phyloP scores from a whole-genome alignment of 2,113 vertebrate species.

The Apteryx owenii region DNA sequence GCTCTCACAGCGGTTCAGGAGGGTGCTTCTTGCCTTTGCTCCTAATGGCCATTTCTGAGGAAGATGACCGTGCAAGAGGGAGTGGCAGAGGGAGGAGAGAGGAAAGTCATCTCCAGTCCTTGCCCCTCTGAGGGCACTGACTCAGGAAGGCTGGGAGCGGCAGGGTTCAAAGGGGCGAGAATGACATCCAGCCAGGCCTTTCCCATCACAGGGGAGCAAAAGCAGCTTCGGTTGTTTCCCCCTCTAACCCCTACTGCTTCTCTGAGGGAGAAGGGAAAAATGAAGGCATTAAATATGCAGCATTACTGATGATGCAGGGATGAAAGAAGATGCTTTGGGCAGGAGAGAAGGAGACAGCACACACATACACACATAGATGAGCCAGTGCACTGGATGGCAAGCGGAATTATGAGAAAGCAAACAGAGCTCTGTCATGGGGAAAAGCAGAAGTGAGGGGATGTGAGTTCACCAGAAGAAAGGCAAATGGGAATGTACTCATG shows the following conservation, averaged over 20 bases:
- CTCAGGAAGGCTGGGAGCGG: background rate
- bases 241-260: background rate
- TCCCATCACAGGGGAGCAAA: background rate
- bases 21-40: background rate
- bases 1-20: background rate
- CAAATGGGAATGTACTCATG: background rate
- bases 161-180: background rate
- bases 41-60: background rate
- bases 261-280: background rate
- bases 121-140: rapidly evolving
- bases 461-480: background rate
- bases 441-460: background rate
- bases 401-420: no score
- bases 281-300: background rate
- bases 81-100: background rate
- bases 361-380: no score
- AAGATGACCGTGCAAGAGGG: rapidly evolving
- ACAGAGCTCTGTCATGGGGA: background rate
- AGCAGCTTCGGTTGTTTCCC: background rate
- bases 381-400: background rate
- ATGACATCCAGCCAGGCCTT: background rate
- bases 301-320: background rate
- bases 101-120: background rate
- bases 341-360: background rate
- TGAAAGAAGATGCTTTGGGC: background rate